These are phyloP conservation scores for Epinotia ramella DNA, from an alignment of 2,888 invertebrate species.

Conservation along the genomic window DNA sequence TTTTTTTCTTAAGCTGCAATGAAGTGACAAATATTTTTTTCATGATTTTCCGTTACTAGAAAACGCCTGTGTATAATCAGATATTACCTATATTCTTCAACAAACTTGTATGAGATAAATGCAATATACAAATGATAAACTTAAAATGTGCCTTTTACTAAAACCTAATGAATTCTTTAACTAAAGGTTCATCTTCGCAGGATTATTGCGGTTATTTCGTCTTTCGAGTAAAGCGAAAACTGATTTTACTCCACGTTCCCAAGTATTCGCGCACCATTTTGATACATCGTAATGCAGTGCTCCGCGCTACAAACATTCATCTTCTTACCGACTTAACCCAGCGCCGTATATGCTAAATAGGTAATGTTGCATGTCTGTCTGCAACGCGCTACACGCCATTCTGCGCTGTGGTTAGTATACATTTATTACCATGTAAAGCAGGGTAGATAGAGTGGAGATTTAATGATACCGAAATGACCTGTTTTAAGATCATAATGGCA, in stretches of 20 bases:
- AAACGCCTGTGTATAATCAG: neutral
- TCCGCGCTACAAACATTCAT: slow-evolving; percentile 36
- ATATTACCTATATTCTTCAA: too few relatives aligned
- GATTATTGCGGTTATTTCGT: neutral
- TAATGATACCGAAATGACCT: slow-evolving; percentile 28
- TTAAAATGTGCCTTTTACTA: too few relatives aligned
- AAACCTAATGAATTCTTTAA: too few relatives aligned
- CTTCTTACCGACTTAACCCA: slow-evolving; percentile 44
- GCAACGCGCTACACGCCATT: slow-evolving; percentile 37
- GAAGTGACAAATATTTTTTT: neutral
- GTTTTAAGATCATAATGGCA: slow-evolving; percentile 5
- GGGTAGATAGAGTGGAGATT: slow-evolving; percentile 21
- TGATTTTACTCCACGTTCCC: neutral
- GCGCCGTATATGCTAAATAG: slow-evolving; percentile 43
- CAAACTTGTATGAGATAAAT: too few relatives aligned
- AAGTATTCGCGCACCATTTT: neutral
- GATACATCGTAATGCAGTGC: slow-evolving; percentile 21
- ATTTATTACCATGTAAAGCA: slow-evolving; percentile 35
- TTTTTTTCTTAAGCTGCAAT: neutral
- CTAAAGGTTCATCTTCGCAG: neutral
- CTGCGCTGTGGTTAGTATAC: slow-evolving; percentile 28
- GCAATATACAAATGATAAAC: too few relatives aligned
- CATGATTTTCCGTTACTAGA: neutral
- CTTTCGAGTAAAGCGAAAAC: neutral
- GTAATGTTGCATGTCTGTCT: slow-evolving; percentile 44